Base-by-base conservation (phyloP, 2,113 vertebrate species). In the Grus americana region DNA sequence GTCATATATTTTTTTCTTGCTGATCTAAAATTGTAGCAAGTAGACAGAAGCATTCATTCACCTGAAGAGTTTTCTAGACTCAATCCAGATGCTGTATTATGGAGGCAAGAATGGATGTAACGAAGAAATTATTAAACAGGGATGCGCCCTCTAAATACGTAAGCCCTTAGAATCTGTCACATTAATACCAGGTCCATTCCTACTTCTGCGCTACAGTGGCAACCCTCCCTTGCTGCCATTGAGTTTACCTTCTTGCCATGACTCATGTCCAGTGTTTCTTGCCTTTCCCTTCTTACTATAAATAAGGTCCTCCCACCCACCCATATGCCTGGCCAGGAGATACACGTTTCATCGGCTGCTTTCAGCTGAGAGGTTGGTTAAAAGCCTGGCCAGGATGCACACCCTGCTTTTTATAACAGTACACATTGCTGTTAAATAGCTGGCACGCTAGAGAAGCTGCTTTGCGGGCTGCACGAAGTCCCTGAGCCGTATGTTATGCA, bases 341-440 rank as follows among this genome's bases (percentile, higher is more conserved):
- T 34, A 26, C 57, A 36, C 23, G 6, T 88, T 93, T 71, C 42
- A 67, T 89, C 7, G 4, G 4, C 65, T 88, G n/a, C 32, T 92
- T 80, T 84, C 91, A 78, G 79, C 47, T 23, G 11, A 7, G 12
- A 54, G 76, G 50, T 27, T 95, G 91, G 26, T 96, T 88, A 88
- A 74, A 93, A 91, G 46, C 79, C 83, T 88, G 83, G 50, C 68
- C 68, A 83, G 67, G 91, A 92, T 83, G 79, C 63, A 80, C 55
- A 59, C 68, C 42, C 59, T 86, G 72, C 59, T 84, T 92, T 92
- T 92, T 80, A 27, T 71, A 80, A 50, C 68, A 59, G 88, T 68
- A 55, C 59, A 63, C 59, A 67, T 24, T 92, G 72, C 93, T 95
- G 59, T 62, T 95, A 74, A 91, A 86, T 91, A 96, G 79, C 27